Evolutionary conservation across 1,140 invertebrate species (phyloP), one percentile per base, ranked within the genome.

Genomic region (Conus betulinus): DNA sequence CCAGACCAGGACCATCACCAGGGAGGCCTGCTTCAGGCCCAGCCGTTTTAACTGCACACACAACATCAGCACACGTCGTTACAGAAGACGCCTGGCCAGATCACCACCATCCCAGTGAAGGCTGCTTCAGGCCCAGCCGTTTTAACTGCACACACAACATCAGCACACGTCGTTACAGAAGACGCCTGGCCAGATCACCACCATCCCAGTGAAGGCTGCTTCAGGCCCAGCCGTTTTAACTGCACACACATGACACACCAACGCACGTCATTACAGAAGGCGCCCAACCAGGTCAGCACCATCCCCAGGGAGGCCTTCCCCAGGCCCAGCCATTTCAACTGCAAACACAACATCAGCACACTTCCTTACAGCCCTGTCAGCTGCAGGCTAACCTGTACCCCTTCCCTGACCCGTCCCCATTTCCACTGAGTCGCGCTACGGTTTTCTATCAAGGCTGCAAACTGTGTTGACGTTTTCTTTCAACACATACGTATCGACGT

Each of bases 1-100:
- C 96, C 96, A 96, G n/a, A 96, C 92, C 27, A 91, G 85, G 0
- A 92, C 91, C 96, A 96, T 96, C 11, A 96, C 93, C 23, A 94
- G 57, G 17, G 93, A 91, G 3, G 96, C 96, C 78, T 95, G 92
- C 53, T 93, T 93, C 90, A 96, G 94, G 53, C 96, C 94, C 76
- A 93, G 87, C 88, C 91, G 90, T 94, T 95, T 92, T 51, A 94
- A 88, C 83, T 88, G 90, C 84, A 96, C 25, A 76, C 55, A 78
- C 74, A 39, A 39, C 39, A 39, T 39, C 39, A 78, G 74, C 2
- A 63, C 60, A 20, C 60, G 10, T 11, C 17, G 4, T 63, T 63
- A 20, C 95, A 8, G 8, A 94, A 93, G 3, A 96, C 96, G 7
- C 95, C 76, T 5, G 95, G 25, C 96, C 96, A 96, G n/a, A 96